Evolutionary conservation across 1,140 invertebrate species (phyloP).

Genomic region (Odontomachus brunneus): DNA sequence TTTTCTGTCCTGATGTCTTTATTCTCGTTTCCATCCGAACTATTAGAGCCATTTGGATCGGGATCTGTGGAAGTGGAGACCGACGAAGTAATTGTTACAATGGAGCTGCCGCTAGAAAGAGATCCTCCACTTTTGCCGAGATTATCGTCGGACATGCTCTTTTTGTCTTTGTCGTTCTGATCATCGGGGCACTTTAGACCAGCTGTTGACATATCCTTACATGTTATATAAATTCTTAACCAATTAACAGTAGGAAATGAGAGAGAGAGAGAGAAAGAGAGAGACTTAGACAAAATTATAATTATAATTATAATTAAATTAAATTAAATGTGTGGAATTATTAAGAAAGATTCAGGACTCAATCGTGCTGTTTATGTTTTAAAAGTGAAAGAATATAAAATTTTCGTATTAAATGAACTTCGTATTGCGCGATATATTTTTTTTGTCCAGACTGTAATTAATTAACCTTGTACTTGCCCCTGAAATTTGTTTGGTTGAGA

Average conservation of each 20-base stretch:
- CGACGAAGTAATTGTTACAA: slow-evolving; percentile 79
- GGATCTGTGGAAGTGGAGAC: slow-evolving; percentile 75
- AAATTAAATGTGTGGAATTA: too few relatives aligned
- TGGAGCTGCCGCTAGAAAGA: slow-evolving; percentile 81
- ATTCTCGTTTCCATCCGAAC: slow-evolving; percentile 53
- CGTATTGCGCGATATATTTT: not conserved
- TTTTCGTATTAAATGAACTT: too few relatives aligned
- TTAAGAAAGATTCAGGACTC: too few relatives aligned
- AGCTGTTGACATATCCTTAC: slow-evolving; percentile 68
- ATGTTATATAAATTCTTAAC: slow-evolving; percentile 45
- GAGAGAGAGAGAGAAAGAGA: too few relatives aligned
- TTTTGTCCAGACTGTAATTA: not conserved
- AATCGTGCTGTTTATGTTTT: too few relatives aligned
- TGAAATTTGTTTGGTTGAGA: not conserved
- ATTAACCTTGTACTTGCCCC: not conserved
- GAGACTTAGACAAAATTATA: too few relatives aligned
- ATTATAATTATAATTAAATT: too few relatives aligned
- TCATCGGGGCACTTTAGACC: slow-evolving; percentile 71
- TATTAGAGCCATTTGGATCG: slow-evolving; percentile 73
- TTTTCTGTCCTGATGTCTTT: slow-evolving; percentile 87
- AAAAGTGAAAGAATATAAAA: too few relatives aligned
- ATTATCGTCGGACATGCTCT: slow-evolving; percentile 46
- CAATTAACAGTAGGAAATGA: not conserved
- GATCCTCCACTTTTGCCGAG: slow-evolving; percentile 71
- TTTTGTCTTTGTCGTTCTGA: slow-evolving; percentile 55